Conservation (phyloP, 2,888 invertebrate species). For the Operophtera brumata region DNA sequence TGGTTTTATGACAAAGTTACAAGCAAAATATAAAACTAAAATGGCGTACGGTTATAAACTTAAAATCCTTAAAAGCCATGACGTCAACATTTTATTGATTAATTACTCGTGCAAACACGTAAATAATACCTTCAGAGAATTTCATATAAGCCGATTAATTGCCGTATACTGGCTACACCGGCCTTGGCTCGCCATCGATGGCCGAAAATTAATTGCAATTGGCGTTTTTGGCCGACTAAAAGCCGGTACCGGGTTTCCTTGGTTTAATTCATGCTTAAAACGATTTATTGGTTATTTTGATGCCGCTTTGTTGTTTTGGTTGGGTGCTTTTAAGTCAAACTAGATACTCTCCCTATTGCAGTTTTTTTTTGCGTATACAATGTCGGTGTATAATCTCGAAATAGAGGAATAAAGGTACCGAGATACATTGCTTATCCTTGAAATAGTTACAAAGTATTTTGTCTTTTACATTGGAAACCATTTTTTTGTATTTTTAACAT, state of each 20-base stretch:
- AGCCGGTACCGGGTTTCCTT: constrained; percentile 20
- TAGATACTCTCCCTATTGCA: too few relatives aligned
- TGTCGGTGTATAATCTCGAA: too few relatives aligned
- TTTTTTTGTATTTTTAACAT: too few relatives aligned
- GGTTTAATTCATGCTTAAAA: constrained; percentile 23
- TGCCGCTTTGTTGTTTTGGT: too few relatives aligned
- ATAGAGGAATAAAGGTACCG: too few relatives aligned
- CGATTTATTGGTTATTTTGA: constrained; percentile 14
- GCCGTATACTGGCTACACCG: constrained; percentile 15
- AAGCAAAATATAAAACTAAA: constrained; percentile 3
- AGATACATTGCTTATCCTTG: too few relatives aligned
- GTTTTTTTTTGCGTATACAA: too few relatives aligned
- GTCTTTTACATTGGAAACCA: too few relatives aligned
- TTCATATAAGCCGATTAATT: constrained; percentile 32
- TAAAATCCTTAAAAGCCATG: constrained; percentile 15
- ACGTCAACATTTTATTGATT: constrained; percentile 30
- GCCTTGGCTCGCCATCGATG: constrained; percentile 24
- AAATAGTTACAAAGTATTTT: too few relatives aligned
- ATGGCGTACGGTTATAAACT: constrained; percentile 5
- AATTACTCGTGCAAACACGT: constrained; percentile 24
- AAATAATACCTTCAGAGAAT: constrained; percentile 30
- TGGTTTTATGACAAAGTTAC: constrained; percentile 4
- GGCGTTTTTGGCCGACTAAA: constrained; percentile 20
- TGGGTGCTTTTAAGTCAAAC: too few relatives aligned
- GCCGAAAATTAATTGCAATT: constrained; percentile 27